These are phyloP conservation scores for Potamarius usumacintae DNA, from an alignment of 2,113 vertebrate species.

Conservation along the genomic window DNA sequence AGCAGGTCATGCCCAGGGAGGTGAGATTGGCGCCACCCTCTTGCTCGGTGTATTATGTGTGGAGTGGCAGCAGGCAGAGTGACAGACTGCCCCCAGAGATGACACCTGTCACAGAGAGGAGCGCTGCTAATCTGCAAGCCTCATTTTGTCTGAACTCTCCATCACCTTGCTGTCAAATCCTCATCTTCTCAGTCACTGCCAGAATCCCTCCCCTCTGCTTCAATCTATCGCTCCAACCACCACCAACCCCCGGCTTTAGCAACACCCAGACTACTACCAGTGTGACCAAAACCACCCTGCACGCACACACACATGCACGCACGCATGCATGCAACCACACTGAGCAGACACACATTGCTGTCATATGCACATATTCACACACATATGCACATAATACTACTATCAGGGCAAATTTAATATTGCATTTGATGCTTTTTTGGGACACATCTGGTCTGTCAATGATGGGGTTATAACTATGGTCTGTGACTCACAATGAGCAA, in stretches of 20 bases:
- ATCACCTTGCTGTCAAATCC: slow-evolving; percentile 93
- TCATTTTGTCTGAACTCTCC: slow-evolving; percentile 98
- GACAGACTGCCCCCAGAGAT: slow-evolving; percentile 98
- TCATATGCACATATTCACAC: slow-evolving; percentile 27
- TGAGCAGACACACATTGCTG: slow-evolving; percentile 27
- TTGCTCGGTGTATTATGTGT: slow-evolving; percentile 82
- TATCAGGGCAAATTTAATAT: slow-evolving; percentile 44
- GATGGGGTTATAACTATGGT: slow-evolving; percentile 37
- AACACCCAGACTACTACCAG: slow-evolving; percentile 47
- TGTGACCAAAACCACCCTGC: slow-evolving; percentile 33
- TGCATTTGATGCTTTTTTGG: slow-evolving; percentile 28
- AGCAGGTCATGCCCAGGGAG: slow-evolving; percentile 63
- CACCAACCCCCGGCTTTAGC: slow-evolving; percentile 51
- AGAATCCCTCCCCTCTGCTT: slow-evolving; percentile 73
- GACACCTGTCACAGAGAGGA: slow-evolving; percentile 97
- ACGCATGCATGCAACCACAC: not conserved
- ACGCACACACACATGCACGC: not conserved
- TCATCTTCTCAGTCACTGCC: slow-evolving; percentile 90
- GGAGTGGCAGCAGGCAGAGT: slow-evolving; percentile 96
- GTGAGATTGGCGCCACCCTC: slow-evolving; percentile 65
- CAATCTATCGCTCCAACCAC: slow-evolving; percentile 46
- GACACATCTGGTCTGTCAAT: slow-evolving; percentile 25
- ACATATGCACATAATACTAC: slow-evolving; percentile 33
- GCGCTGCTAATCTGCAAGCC: slow-evolving; percentile 92
- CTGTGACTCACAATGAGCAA: slow-evolving; percentile 47